Conservation (phyloP, 2,113 vertebrate species). For the Corapipo altera region DNA sequence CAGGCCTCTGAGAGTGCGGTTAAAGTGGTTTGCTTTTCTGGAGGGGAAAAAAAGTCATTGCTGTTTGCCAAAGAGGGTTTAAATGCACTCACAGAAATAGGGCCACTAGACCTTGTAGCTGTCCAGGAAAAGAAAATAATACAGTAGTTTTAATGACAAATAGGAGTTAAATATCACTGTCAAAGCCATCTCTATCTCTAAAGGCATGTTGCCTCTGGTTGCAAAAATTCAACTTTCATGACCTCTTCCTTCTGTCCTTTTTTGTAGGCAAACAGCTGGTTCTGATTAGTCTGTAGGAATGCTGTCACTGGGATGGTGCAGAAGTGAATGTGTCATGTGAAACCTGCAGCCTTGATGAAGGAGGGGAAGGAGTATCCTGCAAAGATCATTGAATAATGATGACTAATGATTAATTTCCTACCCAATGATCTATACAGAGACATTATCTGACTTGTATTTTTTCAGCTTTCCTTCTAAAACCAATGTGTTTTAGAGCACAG, state of each 20-base stretch:
- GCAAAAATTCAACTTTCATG: background rate
- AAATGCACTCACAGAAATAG: background rate
- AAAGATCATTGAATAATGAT: background rate
- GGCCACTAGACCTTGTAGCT: background rate
- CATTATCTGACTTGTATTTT: background rate
- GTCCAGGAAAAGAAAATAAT: background rate
- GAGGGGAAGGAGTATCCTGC: background rate
- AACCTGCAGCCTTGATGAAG: background rate
- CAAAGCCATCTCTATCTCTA: background rate
- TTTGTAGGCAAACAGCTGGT: background rate
- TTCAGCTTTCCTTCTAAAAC: background rate
- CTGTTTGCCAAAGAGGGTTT: background rate
- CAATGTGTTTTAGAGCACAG: background rate
- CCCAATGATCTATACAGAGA: background rate
- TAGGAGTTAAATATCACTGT: background rate
- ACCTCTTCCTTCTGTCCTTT: background rate
- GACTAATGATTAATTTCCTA: constrained; percentile 4
- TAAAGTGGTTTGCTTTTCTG: background rate
- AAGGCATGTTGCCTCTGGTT: background rate
- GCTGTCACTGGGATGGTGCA: rapidly evolving
- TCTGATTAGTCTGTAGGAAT: background rate
- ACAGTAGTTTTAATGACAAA: background rate
- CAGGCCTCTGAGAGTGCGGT: background rate
- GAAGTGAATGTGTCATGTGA: background rate
- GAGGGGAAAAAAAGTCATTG: background rate